Evolutionary conservation across 1,140 invertebrate genomes (phyloP), one percentile per base, ranked within the genome.

Genomic region (Heliconius congener): DNA sequence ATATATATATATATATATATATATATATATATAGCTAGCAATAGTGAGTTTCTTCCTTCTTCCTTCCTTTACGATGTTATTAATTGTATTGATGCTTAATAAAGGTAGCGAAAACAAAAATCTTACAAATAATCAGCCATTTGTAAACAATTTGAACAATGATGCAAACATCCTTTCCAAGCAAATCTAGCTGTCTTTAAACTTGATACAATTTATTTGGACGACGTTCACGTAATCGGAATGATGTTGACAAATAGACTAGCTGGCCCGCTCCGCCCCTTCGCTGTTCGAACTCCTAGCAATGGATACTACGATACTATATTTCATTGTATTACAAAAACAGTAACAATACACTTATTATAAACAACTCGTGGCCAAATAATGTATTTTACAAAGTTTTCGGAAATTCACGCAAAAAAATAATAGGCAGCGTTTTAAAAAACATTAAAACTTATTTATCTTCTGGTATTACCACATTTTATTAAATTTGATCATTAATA

Each of bases 231-330:
- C 87, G 88, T 91, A 91, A 91, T 91, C 90, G 86, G 91, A 90
- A 92, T 91, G 91, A 93, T 94, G 92, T 94, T 94, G 92, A 94
- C 91, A 93, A 94, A 94, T 94, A 89, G 88, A 90, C 86, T 83
- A 86, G 85, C 78, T 78, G 50, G 73, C 66, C 70, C 75, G 88
- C 71, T 81, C 87, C 92, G 91, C 91, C 91, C 90, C 88, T 94
- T 92, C 86, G 86, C 76, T 93, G 91, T 92, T 86, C 91, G 87
- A 91, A 91, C 88, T 89, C 89, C 88, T 27, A 82, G 78, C 82
- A 82, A 80, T 85, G 84, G 83, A 87, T 86, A 90, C 82, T 85
- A 81, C 84, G 83, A 86, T 87, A 86, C 89, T 83, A 91, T 91
- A 91, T 90, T 85, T 93, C 88, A 91, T 88, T 90, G 85, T 84